phyloP scores from a whole-genome alignment of 2,113 vertebrate species.

The Rhizomys pruinosus region DNA sequence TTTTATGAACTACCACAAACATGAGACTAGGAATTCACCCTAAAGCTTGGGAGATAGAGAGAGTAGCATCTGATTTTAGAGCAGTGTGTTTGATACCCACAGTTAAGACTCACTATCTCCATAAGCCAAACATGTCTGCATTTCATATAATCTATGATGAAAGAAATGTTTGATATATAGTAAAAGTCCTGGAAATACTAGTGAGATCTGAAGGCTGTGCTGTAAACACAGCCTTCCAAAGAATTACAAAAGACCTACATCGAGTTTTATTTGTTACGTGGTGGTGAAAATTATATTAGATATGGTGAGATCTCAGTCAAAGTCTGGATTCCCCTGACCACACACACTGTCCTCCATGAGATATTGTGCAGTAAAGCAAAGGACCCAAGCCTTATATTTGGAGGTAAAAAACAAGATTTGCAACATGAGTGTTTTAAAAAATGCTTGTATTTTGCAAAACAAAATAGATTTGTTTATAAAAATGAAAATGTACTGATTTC shows the following conservation, averaged over 20 bases:
- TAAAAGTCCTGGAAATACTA: conserved; percentile 4
- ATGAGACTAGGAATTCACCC: neutral
- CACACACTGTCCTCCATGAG: neutral
- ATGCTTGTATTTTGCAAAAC: conserved; percentile 16
- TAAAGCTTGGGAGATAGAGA: neutral
- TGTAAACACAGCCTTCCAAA: neutral
- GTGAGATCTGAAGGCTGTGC: neutral
- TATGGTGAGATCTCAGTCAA: neutral
- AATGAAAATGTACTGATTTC: neutral
- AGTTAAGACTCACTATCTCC: neutral
- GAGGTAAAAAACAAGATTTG: neutral
- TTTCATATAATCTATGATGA: conserved; percentile 3
- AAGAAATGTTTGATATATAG: neutral
- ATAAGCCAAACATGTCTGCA: neutral
- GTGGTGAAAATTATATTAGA: neutral
- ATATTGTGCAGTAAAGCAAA: neutral
- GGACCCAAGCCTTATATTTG: neutral
- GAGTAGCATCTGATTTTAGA: neutral
- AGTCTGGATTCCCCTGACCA: neutral
- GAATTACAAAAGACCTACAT: neutral
- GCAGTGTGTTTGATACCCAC: neutral
- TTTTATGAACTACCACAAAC: neutral
- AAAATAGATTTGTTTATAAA: neutral
- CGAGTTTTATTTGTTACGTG: neutral
- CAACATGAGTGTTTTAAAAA: neutral